These are phyloP conservation scores for Tiliacea aurago DNA, from an alignment of 2,888 invertebrate genomes.

Conservation along the genomic window DNA sequence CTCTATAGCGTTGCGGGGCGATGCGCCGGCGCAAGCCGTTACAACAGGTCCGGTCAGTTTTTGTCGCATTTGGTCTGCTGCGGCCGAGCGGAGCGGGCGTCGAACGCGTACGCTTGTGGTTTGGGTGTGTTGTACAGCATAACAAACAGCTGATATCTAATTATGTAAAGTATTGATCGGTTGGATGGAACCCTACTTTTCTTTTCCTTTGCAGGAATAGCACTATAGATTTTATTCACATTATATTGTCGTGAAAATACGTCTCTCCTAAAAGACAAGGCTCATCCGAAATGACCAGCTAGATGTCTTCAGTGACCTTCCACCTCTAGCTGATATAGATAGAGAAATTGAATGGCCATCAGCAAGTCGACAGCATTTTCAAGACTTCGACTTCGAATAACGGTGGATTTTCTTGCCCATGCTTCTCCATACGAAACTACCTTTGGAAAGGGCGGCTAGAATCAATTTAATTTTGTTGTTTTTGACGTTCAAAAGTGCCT, in stretches of 20 bases:
- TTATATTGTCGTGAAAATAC: not conserved
- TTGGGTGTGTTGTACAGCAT: constrained; percentile 41
- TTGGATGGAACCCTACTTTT: constrained; percentile 31
- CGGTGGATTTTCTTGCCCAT: no score
- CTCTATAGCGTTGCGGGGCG: constrained; percentile 73
- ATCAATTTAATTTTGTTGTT: no score
- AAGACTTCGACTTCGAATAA: not conserved
- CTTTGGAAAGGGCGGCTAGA: no score
- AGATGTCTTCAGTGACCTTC: not conserved
- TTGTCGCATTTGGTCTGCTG: constrained; percentile 69
- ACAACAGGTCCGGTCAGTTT: constrained; percentile 83
- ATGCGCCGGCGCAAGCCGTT: constrained; percentile 81
- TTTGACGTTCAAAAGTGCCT: no score
- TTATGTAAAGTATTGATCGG: constrained; percentile 42
- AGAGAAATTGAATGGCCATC: not conserved
- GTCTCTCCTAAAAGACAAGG: not conserved
- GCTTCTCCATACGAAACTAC: no score
- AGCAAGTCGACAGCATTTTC: no score
- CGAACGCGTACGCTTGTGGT: constrained; percentile 59
- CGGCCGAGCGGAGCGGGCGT: constrained; percentile 58
- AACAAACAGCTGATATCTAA: constrained; percentile 46
- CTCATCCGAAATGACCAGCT: no score
- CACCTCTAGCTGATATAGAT: not conserved
- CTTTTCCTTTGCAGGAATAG: not conserved
- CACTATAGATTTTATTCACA: not conserved